Base-by-base conservation (phyloP, 2,113 vertebrate genomes). In the Sinocyclocheilus anshuiensis region DNA sequence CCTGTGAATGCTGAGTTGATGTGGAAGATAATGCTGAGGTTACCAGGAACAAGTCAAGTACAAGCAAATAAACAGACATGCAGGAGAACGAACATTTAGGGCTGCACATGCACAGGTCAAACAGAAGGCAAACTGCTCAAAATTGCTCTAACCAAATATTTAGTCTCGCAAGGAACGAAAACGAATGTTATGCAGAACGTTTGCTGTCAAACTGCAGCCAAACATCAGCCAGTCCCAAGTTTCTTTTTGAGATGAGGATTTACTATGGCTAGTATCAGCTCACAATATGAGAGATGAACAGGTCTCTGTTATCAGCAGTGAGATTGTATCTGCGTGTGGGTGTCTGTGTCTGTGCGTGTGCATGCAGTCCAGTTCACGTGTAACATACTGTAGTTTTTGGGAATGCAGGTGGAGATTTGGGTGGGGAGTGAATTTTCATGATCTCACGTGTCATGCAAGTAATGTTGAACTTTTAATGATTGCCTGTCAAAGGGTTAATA, bases 271-370 rank as follows among this genome's bases (percentile, higher is more conserved):
- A 16, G 22, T 77, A 61, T 50, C 33, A 63, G 57, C 6, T n/a
- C 45, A 72, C 29, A 61, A 18, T 84, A 12, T 71, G 24, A 57
- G 26, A 9, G 15, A 45, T 86, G 50, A 20, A 45, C 55, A 50
- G 12, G 48, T 13, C 11, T 50, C 48, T 77, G 55, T 63, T 65
- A 76, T 84, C 57, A 33, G 20, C 45, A 16, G 48, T 29, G 65
- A 59, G 77, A 61, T 65, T 65, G 39, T 86, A 74, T 83, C 69
- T 87, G 59, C 9, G 39, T 87, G 45, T 81, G 67, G 22, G n/a
- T 74, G 48, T 80, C 65, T 69, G 33, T 48, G 50, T 13, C 36
- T 39, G 39, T 48, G 42, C 42, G 20, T 65, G 57, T 84, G 26
- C 67, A 12, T 78, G 77, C 33, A 11, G 22, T 81, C 22, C 22